Evolutionary conservation across 2,113 vertebrate genomes (phyloP), one percentile per base, ranked within the genome.

Genomic region (Pagrus major): DNA sequence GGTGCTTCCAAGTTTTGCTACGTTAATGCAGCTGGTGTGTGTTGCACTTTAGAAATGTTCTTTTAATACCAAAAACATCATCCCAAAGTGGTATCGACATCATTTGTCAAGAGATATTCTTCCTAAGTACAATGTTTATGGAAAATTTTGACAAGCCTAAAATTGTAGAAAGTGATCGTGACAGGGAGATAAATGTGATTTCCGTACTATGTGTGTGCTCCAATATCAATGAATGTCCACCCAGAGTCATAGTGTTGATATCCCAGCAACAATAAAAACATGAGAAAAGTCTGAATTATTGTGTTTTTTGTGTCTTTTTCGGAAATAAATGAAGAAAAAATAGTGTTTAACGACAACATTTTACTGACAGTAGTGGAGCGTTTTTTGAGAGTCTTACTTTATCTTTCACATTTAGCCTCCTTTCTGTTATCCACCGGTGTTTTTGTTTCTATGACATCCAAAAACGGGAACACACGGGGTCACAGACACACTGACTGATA

Each of bases 241-340:
- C 69, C 58, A 79, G 18, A 80, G 65, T 71, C 58, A 63, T 65
- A 39, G 67, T 80, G 59, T 51, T 81, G 74, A 88, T 83, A 56
- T 86, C 63, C 46, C 64, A 85, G 52, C 66, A 89, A 80, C 64
- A 91, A 91, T 84, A 87, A 89, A 90, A 85, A 83, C 68, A 87
- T 46, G 21, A 74, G 21, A 83, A 86, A 86, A 46, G n/a, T 74
- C 31, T 71, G 27, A 76, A 52, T 58, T 12, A 0, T 27, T 31
- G 33, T 74, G 51, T 25, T 54, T 44, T 65, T 39, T 39, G 0
- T 47, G 3, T 3, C 9, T 75, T 58, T 58, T 35, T 35, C n/a
- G n/a, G 31, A 39, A 76, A 63, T 7, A 29, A 55, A 41, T 4
- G 47, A 64, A 63, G 9, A 0, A 20, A 54, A 54, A 56, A 27